phyloP scores from a whole-genome alignment of 1,140 invertebrate genomes.

The Eciton burchellii region DNA sequence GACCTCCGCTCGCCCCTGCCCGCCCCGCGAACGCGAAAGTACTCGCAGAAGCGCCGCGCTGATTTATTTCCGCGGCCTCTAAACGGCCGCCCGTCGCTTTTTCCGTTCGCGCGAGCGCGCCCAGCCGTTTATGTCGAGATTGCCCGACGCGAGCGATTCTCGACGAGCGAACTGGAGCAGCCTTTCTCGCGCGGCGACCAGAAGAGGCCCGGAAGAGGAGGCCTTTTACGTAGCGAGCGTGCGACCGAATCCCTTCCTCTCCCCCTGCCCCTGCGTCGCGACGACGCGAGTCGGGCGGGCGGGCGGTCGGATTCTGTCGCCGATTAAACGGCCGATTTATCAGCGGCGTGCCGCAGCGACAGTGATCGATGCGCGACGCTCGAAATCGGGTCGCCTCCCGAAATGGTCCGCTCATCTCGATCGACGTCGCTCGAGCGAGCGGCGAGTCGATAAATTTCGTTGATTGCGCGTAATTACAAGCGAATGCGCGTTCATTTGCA shows the following conservation, averaged over 20 bases:
- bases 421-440: constrained; percentile 1
- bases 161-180: constrained; percentile 72
- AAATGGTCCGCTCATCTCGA: constrained; percentile 38
- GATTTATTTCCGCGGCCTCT: constrained; percentile 76
- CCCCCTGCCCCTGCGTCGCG: too few relatives aligned
- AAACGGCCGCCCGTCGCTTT: constrained; percentile 60
- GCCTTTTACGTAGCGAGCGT: constrained; percentile 53
- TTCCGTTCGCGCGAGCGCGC: constrained; percentile 29
- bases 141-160: not conserved
- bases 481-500: constrained; percentile 31
- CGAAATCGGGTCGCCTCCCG: constrained; percentile 62
- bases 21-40: constrained; percentile 66
- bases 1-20: constrained; percentile 36
- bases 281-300: constrained; percentile 32
- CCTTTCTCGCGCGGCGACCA: constrained; percentile 59
- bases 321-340: constrained; percentile 72
- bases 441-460: constrained; percentile 45
- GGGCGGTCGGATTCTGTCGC: constrained; percentile 41
- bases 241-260: constrained; percentile 55
- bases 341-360: constrained; percentile 58
- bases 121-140: constrained; percentile 1
- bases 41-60: constrained; percentile 75
- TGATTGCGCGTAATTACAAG: constrained; percentile 49
- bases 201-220: constrained; percentile 50
- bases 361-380: constrained; percentile 63